These are phyloP conservation scores for Propsilocerus akamusi DNA, from an alignment of 1,140 invertebrate species.

Conservation along the genomic window DNA sequence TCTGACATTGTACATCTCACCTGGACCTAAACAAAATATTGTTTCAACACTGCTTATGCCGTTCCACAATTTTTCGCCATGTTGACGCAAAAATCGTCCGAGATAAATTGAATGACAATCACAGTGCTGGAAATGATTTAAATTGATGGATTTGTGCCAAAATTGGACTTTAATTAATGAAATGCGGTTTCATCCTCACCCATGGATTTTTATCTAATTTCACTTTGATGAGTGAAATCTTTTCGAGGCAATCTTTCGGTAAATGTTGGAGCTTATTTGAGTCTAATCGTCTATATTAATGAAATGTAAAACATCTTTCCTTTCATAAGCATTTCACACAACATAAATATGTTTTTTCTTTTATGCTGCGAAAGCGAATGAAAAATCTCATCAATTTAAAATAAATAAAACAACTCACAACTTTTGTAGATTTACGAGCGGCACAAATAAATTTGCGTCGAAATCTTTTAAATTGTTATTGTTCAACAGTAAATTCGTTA, in stretches of 20 bases:
- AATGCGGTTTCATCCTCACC: conserved; percentile 17
- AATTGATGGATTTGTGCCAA: too few species aligned
- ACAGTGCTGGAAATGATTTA: conserved; percentile 34
- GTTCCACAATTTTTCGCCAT: conserved; percentile 50
- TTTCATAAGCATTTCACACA: neutral
- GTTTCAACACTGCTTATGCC: conserved; percentile 26
- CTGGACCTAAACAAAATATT: conserved; percentile 55
- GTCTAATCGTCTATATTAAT: conserved; percentile 48
- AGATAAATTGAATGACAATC: conserved; percentile 63
- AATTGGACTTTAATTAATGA: too few species aligned
- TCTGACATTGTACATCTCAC: conserved; percentile 27
- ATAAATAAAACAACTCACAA: conserved; percentile 22
- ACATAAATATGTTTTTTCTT: too few species aligned
- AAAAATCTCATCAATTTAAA: neutral
- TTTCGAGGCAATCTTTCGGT: conserved; percentile 46
- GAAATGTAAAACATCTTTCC: neutral
- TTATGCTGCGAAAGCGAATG: too few species aligned
- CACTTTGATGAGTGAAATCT: conserved; percentile 42
- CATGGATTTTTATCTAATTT: conserved; percentile 68
- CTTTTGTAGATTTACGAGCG: conserved; percentile 25
- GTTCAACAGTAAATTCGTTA: conserved; percentile 38
- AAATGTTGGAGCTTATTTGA: conserved; percentile 57
- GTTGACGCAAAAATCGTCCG: conserved; percentile 38
- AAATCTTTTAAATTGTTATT: conserved; percentile 35
- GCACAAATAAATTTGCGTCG: conserved; percentile 29